Conservation (phyloP, 2,888 invertebrate genomes). For the Bellardia pandia region DNA sequence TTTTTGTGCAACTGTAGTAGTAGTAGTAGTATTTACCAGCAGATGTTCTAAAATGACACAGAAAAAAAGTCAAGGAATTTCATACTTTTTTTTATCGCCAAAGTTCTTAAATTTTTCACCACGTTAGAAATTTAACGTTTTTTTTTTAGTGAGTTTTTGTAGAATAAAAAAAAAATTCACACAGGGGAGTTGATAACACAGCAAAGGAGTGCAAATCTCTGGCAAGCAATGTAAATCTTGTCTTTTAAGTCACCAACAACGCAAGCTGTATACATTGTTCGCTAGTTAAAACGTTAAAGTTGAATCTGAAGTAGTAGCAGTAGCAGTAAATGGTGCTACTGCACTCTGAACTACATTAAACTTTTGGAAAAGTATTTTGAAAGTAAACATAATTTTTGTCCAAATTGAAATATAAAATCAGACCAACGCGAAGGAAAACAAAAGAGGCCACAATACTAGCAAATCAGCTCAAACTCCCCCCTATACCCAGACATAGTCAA, state of each 20-base stretch:
- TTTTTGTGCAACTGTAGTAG: slow-evolving; percentile 2
- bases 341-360: neutral
- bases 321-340: neutral
- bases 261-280: slow-evolving; percentile 2
- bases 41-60: slow-evolving; percentile 50
- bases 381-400: slow-evolving; percentile 27
- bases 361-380: slow-evolving; percentile 26
- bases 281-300: neutral
- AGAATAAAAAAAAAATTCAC: neutral
- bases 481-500: neutral
- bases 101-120: slow-evolving; percentile 31
- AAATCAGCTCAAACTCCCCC: neutral
- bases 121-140: slow-evolving; percentile 20
- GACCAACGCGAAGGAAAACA: neutral
- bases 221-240: slow-evolving; percentile 35
- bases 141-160: neutral
- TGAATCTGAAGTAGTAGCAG: neutral
- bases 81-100: slow-evolving; percentile 56
- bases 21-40: neutral
- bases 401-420: slow-evolving; percentile 32
- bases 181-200: slow-evolving; percentile 45
- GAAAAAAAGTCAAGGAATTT: slow-evolving; percentile 27
- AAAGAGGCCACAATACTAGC: neutral
- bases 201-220: slow-evolving; percentile 49
- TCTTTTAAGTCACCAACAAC: slow-evolving; percentile 36